These are phyloP conservation scores for Furcula furcula DNA, from an alignment of 2,888 invertebrate genomes.

Conservation along the genomic window DNA sequence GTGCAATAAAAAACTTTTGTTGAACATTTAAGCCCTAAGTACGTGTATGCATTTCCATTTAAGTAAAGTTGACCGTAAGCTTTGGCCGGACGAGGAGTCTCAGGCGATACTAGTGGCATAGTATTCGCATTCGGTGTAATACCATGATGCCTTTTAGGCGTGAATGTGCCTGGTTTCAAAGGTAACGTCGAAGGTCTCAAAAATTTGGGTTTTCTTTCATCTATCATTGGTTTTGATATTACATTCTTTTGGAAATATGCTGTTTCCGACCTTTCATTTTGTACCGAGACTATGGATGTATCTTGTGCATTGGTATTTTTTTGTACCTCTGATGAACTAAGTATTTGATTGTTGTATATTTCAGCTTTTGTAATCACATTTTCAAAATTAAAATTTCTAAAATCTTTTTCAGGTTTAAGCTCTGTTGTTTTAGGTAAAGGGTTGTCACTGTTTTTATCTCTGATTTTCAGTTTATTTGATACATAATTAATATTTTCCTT, in stretches of 20 bases:
- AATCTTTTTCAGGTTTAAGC: slow-evolving; percentile 56
- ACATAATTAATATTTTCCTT: slow-evolving; percentile 57
- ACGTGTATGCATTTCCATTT: slow-evolving; percentile 95
- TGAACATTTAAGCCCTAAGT: slow-evolving; percentile 94
- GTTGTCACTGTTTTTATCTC: slow-evolving; percentile 43
- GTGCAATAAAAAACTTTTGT: slow-evolving; percentile 96
- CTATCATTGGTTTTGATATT: slow-evolving; percentile 43
- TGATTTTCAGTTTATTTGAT: slow-evolving; percentile 47
- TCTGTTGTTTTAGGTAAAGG: slow-evolving; percentile 41
- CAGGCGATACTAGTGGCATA: slow-evolving; percentile 92
- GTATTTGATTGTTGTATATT: slow-evolving; percentile 73
- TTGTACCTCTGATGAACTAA: slow-evolving; percentile 66
- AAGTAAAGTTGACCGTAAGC: slow-evolving; percentile 94
- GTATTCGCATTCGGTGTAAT: slow-evolving; percentile 92
- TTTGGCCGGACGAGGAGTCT: slow-evolving; percentile 94
- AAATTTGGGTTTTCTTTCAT: slow-evolving; percentile 84
- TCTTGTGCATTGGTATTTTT: slow-evolving; percentile 63
- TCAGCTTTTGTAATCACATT: slow-evolving; percentile 76
- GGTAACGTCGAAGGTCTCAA: slow-evolving; percentile 91
- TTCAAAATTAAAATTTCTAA: slow-evolving; percentile 74
- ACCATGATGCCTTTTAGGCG: slow-evolving; percentile 90
- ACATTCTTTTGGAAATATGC: slow-evolving; percentile 73
- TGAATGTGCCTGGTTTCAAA: slow-evolving; percentile 91
- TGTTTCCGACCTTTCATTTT: slow-evolving; percentile 73
- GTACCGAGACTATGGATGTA: slow-evolving; percentile 30